phyloP scores from a whole-genome alignment of 2,888 invertebrate genomes.

The Standfussiana lucernea region DNA sequence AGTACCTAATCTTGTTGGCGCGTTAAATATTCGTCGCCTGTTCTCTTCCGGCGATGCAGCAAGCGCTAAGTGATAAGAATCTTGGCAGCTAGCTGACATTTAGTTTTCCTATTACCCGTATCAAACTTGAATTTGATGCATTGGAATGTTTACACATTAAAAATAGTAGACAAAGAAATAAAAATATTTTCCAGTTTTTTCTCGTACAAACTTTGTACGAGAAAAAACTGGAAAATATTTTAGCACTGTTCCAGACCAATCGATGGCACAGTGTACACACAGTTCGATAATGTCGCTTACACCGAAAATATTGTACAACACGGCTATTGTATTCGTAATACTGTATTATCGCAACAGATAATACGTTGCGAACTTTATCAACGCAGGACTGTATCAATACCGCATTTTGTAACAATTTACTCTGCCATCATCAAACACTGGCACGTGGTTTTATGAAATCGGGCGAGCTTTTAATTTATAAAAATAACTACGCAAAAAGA shows the following conservation, averaged over 20 bases:
- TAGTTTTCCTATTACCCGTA: slow-evolving; percentile 27
- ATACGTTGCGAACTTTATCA: slow-evolving; percentile 51
- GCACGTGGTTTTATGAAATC: slow-evolving; percentile 4
- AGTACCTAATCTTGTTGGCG: slow-evolving; percentile 1
- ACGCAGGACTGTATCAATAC: slow-evolving; percentile 43
- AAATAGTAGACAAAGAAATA: slow-evolving; percentile 2
- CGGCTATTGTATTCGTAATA: slow-evolving; percentile 50
- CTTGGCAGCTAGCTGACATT: slow-evolving; percentile 40
- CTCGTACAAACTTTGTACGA: neutral
- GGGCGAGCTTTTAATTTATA: slow-evolving; percentile 22
- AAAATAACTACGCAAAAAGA: slow-evolving; percentile 14
- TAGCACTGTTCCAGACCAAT: neutral
- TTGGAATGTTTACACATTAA: neutral
- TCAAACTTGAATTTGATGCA: slow-evolving; percentile 33
- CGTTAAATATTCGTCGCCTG: slow-evolving; percentile 10
- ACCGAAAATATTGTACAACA: slow-evolving; percentile 26
- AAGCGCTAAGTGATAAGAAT: slow-evolving; percentile 39
- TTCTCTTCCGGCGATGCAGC: slow-evolving; percentile 21
- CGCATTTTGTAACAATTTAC: slow-evolving; percentile 34
- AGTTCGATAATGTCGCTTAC: slow-evolving; percentile 11
- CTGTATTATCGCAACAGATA: slow-evolving; percentile 51
- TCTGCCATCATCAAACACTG: slow-evolving; percentile 27
- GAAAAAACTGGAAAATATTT: no score
- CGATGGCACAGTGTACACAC: slow-evolving; percentile 4
- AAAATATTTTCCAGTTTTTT: neutral